These are phyloP conservation scores for Marcusenius ussheri DNA, from an alignment of 2,113 vertebrate species.

Conservation along the genomic window DNA sequence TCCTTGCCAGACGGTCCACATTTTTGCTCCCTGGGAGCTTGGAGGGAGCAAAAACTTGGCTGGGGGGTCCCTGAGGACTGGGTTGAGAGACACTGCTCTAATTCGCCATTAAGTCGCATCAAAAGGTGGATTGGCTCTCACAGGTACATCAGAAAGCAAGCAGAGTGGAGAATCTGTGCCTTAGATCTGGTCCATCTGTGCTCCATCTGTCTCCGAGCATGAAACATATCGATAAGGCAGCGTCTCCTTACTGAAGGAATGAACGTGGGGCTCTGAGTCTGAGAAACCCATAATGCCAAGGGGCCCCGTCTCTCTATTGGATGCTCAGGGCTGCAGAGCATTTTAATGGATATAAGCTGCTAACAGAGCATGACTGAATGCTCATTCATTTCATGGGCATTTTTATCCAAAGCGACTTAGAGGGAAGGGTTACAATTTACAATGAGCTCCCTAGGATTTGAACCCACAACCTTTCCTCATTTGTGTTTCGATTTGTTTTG, in stretches of 20 bases:
- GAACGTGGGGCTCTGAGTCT: background rate
- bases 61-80: background rate
- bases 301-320: background rate
- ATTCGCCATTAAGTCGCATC: background rate
- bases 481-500: background rate
- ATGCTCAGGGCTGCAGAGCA: background rate
- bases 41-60: background rate
- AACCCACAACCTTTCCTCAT: background rate
- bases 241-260: background rate
- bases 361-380: background rate
- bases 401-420: background rate
- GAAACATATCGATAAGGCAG: background rate
- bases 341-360: background rate
- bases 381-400: background rate
- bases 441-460: background rate
- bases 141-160: background rate
- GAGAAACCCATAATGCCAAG: background rate
- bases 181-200: background rate
- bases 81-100: background rate
- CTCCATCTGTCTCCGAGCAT: background rate
- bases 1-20: background rate
- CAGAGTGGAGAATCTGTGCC: background rate
- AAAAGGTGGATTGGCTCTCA: background rate
- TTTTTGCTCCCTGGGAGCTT: background rate
- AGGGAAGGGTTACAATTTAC: background rate